These are phyloP conservation scores for Spisula solida DNA, from an alignment of 2,888 invertebrate species.

Conservation along the genomic window DNA sequence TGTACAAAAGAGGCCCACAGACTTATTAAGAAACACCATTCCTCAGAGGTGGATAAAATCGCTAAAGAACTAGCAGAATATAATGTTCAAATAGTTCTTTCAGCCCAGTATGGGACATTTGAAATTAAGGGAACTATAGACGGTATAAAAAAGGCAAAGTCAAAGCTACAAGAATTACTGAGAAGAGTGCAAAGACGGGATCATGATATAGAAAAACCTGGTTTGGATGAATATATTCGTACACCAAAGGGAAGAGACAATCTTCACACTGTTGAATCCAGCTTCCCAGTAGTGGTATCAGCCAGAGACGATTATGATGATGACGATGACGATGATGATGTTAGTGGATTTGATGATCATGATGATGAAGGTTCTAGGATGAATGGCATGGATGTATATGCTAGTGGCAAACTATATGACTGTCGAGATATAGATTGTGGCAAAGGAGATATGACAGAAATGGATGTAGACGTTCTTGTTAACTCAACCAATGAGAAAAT, in stretches of 20 bases:
- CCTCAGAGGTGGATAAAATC: slow-evolving; percentile 54
- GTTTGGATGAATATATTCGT: slow-evolving; percentile 50
- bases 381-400: slow-evolving; percentile 24
- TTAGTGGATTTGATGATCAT: neutral
- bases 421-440: slow-evolving; percentile 46
- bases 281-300: slow-evolving; percentile 30
- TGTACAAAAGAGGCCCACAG: slow-evolving; percentile 43
- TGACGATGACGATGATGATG: slow-evolving; percentile 21
- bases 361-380: neutral
- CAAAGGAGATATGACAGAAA: slow-evolving; percentile 63
- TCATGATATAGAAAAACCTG: slow-evolving; percentile 50
- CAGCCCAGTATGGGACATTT: slow-evolving; percentile 24
- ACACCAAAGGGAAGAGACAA: slow-evolving; percentile 42
- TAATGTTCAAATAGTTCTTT: slow-evolving; percentile 44
- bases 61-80: slow-evolving; percentile 37
- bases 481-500: slow-evolving; percentile 56
- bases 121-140: slow-evolving; percentile 50
- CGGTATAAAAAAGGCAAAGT: slow-evolving; percentile 29
- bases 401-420: slow-evolving; percentile 32
- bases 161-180: slow-evolving; percentile 26
- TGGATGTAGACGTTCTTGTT: slow-evolving; percentile 56
- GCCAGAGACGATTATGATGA: slow-evolving; percentile 30
- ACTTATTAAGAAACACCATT: slow-evolving; percentile 61
- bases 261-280: slow-evolving; percentile 34
- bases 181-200: slow-evolving; percentile 36